Percentiles rank a stretch among this genome's conserved stretches.
Conservation (phyloP, 2,797 vertebrate species). For the Sarcophilus harrisii region DNA sequence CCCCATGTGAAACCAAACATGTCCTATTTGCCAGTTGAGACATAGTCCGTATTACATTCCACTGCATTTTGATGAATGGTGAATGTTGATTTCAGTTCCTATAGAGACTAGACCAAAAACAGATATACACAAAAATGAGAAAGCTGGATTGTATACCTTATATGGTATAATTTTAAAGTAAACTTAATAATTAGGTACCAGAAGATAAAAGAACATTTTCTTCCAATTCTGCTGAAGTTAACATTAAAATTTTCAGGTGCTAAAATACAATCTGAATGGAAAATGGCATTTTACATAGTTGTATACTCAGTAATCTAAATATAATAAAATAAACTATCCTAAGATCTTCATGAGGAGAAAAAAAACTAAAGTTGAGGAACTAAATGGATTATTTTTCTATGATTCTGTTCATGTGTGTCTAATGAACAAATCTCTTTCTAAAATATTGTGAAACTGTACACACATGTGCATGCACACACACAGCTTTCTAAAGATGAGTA, state of each 20-base stretch:
- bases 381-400: constrained; percentile 27
- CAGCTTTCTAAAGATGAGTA: background rate
- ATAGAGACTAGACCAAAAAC: constrained; percentile 60
- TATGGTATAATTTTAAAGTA: constrained; percentile 54
- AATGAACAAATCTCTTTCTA: background rate
- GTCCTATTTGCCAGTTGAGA: constrained; percentile 81
- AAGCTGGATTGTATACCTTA: constrained; percentile 15
- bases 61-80: constrained; percentile 85
- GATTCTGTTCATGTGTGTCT: background rate
- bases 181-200: constrained; percentile 36
- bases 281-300: constrained; percentile 21
- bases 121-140: background rate
- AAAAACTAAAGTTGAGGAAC: background rate
- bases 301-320: constrained; percentile 30
- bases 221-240: constrained; percentile 45
- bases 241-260: constrained; percentile 27
- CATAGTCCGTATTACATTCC: constrained; percentile 80
- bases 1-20: constrained; percentile 74
- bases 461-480: background rate
- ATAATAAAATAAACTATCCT: constrained; percentile 36
- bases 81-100: constrained; percentile 72
- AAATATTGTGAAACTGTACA: background rate
- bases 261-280: constrained; percentile 18
- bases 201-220: constrained; percentile 37
- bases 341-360: background rate